Evolutionary conservation across 2,888 invertebrate species (phyloP).

Genomic region (Agrochola lota): DNA sequence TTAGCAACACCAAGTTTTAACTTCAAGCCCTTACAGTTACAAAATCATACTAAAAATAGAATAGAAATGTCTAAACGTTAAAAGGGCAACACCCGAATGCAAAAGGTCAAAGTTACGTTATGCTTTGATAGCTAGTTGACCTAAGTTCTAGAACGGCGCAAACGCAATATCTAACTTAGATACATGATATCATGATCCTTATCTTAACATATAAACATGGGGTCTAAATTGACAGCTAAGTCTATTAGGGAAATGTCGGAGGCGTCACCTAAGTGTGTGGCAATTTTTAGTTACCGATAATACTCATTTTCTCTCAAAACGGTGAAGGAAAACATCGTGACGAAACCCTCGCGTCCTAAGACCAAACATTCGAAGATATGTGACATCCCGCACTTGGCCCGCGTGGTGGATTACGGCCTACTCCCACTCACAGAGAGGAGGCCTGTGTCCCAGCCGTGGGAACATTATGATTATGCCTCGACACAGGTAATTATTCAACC

Average conservation of each 20-base stretch:
- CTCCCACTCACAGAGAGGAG: neutral
- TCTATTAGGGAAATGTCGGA: neutral
- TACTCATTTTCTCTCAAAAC: too few species aligned
- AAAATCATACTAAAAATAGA: slow-evolving; percentile 15
- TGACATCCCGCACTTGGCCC: neutral
- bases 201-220: neutral
- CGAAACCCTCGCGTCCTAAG: too few species aligned
- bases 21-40: slow-evolving; percentile 13
- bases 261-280: neutral
- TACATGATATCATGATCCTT: neutral
- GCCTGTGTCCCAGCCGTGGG: neutral
- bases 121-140: slow-evolving; percentile 26
- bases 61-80: slow-evolving; percentile 18
- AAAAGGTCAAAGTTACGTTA: slow-evolving; percentile 44
- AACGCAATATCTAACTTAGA: neutral
- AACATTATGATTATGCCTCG: neutral
- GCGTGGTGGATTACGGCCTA: neutral
- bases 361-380: neutral
- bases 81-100: slow-evolving; percentile 21
- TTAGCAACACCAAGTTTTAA: neutral
- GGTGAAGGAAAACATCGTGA: too few species aligned
- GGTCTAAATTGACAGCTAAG: slow-evolving; percentile 26
- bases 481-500: too few species aligned
- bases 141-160: slow-evolving; percentile 19
- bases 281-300: neutral